phyloP scores from a whole-genome alignment of 2,888 invertebrate genomes.

The Ptilodon capucinus region DNA sequence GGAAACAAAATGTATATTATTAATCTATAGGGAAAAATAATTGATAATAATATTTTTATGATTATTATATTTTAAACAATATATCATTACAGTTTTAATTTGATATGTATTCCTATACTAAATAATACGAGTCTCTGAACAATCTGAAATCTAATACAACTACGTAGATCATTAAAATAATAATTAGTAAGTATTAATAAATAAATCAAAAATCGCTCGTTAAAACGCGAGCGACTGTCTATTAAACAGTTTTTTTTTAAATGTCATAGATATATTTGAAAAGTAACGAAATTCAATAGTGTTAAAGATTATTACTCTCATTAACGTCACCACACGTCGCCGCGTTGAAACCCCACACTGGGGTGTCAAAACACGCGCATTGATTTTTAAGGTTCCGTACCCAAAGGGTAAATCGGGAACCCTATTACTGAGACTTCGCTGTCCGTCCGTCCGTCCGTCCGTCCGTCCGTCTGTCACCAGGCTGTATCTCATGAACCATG shows the following conservation, averaged over 20 bases:
- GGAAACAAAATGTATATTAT: background rate
- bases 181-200: slow-evolving; percentile 16
- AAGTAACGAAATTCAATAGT: slow-evolving; percentile 4
- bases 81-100: slow-evolving; percentile 41
- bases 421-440: too few relatives aligned
- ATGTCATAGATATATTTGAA: slow-evolving; percentile 6
- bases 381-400: too few relatives aligned
- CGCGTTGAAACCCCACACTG: too few relatives aligned
- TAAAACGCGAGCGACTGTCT: slow-evolving; percentile 42
- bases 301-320: too few relatives aligned
- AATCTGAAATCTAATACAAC: slow-evolving; percentile 27
- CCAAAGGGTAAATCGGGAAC: too few relatives aligned
- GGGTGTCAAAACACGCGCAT: too few relatives aligned
- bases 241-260: slow-evolving; percentile 1
- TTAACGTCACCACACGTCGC: too few relatives aligned
- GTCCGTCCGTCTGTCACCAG: too few relatives aligned
- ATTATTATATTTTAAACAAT: slow-evolving; percentile 40
- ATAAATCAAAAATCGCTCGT: slow-evolving; percentile 27
- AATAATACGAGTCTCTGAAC: slow-evolving; percentile 35
- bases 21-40: background rate
- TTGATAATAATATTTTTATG: slow-evolving; percentile 14
- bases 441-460: too few relatives aligned
- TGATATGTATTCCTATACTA: slow-evolving; percentile 44
- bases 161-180: slow-evolving; percentile 21
- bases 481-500: too few relatives aligned